Conservation (phyloP, 2,797 vertebrate genomes). For the Falco concolor region DNA sequence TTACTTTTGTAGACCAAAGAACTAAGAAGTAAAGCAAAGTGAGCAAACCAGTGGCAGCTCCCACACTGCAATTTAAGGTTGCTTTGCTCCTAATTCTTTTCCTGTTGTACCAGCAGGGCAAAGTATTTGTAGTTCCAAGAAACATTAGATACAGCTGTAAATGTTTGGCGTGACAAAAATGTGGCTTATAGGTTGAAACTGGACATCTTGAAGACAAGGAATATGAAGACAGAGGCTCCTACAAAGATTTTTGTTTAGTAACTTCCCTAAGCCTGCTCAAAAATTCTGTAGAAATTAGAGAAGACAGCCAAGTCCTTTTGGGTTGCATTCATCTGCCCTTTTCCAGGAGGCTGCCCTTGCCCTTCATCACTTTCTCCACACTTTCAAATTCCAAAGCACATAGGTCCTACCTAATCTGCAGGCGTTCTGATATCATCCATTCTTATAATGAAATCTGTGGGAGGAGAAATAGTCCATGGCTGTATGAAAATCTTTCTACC, state of each 20-base stretch:
- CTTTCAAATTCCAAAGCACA: not conserved
- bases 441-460: not conserved
- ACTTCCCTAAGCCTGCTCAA: not conserved
- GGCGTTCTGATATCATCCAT: not conserved
- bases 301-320: not conserved
- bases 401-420: not conserved
- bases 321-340: not conserved
- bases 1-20: not conserved
- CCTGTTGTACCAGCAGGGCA: not conserved
- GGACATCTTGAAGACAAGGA: not conserved
- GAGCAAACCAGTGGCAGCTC: not conserved
- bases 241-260: not conserved
- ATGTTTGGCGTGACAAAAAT: not conserved
- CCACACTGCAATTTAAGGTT: not conserved
- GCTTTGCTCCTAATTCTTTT: not conserved
- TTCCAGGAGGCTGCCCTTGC: not conserved
- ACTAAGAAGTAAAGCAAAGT: not conserved
- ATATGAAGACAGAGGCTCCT: not conserved
- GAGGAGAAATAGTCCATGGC: not conserved
- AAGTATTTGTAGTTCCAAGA: not conserved
- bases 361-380: not conserved
- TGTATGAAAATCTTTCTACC: not conserved
- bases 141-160: not conserved
- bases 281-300: not conserved
- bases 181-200: not conserved